phyloP scores from a whole-genome alignment of 2,888 invertebrate species.

The Hyposoter dolosus region DNA sequence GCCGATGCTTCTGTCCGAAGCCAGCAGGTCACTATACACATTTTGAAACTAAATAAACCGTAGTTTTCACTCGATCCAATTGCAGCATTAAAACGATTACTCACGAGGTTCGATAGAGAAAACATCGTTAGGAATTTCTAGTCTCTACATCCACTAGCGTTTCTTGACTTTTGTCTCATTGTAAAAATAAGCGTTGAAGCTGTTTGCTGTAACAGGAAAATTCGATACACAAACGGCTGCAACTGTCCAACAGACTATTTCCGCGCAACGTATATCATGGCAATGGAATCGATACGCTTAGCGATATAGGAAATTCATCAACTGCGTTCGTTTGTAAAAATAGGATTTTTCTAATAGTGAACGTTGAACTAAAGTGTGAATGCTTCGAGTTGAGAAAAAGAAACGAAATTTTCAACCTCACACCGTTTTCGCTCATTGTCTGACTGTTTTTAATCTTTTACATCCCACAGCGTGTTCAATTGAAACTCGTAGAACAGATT shows the following conservation, averaged over 20 bases:
- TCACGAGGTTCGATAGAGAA: not conserved
- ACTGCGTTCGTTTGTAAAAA: not conserved
- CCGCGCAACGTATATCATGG: not conserved
- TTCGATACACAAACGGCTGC: not conserved
- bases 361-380: not conserved
- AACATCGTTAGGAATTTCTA: constrained; percentile 8
- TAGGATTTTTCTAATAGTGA: not conserved
- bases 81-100: not conserved
- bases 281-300: not conserved
- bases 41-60: constrained; percentile 19
- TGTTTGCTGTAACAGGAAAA: not conserved
- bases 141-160: not conserved
- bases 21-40: not conserved
- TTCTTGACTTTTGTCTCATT: not conserved
- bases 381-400: not conserved
- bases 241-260: not conserved
- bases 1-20: not conserved
- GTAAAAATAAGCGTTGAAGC: too few relatives aligned
- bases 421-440: not conserved
- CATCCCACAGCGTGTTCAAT: not conserved
- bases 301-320: not conserved
- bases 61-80: not conserved
- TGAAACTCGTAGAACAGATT: not conserved
- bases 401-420: not conserved
- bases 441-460: not conserved